These are phyloP conservation scores for Thunnus albacares DNA, from an alignment of 2,797 vertebrate genomes.

Conservation along the genomic window DNA sequence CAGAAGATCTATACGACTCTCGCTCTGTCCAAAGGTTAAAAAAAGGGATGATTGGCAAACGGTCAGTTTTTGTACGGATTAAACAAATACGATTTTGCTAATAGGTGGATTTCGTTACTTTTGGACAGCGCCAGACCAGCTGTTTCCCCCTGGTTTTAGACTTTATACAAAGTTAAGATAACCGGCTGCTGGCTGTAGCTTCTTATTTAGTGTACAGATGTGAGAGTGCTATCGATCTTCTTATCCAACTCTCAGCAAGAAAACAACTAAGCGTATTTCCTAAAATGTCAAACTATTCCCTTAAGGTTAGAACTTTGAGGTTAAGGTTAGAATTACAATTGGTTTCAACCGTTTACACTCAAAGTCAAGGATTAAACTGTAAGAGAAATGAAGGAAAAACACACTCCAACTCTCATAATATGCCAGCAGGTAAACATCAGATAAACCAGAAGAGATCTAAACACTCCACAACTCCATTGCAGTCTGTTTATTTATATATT, in stretches of 20 bases:
- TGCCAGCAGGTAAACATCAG: constrained; percentile 11
- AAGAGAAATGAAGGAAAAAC: neutral
- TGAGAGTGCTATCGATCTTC: neutral
- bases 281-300: neutral
- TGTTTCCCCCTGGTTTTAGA: neutral
- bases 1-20: constrained; percentile 1
- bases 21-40: neutral
- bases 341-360: neutral
- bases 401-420: neutral
- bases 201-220: neutral
- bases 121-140: neutral
- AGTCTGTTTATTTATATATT: constrained; percentile 21
- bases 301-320: neutral
- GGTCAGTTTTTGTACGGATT: neutral
- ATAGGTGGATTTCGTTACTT: neutral
- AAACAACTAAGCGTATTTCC: neutral
- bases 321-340: constrained; percentile 2
- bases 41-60: neutral
- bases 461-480: neutral
- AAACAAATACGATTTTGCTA: neutral
- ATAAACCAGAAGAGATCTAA: neutral
- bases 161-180: constrained; percentile 4
- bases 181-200: neutral
- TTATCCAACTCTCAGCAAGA: neutral
- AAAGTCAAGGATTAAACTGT: neutral